These are phyloP conservation scores for Oenanthe melanoleuca DNA, from an alignment of 2,113 vertebrate species.

Conservation along the genomic window DNA sequence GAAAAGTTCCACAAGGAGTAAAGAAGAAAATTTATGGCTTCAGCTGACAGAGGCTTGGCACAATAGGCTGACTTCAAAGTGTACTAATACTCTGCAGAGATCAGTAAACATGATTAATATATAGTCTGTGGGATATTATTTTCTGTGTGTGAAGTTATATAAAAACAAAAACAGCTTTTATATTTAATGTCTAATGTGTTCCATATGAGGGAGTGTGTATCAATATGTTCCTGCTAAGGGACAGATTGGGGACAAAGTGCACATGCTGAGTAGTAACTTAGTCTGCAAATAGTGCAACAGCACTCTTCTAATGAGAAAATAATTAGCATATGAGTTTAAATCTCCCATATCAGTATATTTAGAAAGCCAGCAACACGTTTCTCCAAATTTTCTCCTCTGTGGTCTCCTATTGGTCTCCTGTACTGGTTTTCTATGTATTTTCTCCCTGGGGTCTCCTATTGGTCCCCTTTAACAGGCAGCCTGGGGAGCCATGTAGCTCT, in stretches of 20 bases:
- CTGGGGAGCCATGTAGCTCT: neutral
- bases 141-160: slow-evolving; percentile 28
- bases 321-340: neutral
- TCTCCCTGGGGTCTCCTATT: neutral
- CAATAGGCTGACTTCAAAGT: slow-evolving; percentile 53
- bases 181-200: slow-evolving; percentile 37
- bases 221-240: slow-evolving; percentile 23
- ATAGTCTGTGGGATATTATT: neutral
- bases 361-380: neutral
- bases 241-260: neutral
- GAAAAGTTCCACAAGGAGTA: slow-evolving; percentile 23
- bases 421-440: neutral
- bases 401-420: neutral
- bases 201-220: slow-evolving; percentile 2
- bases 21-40: slow-evolving; percentile 43
- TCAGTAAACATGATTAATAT: slow-evolving; percentile 53
- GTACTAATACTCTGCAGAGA: slow-evolving; percentile 54
- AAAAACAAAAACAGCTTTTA: slow-evolving; percentile 56
- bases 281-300: neutral
- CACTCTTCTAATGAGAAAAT: neutral
- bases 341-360: neutral
- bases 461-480: neutral
- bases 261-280: neutral
- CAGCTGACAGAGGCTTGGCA: slow-evolving; percentile 46
- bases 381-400: neutral